Conservation (phyloP, 2,113 vertebrate species). For the Caracal caracal region DNA sequence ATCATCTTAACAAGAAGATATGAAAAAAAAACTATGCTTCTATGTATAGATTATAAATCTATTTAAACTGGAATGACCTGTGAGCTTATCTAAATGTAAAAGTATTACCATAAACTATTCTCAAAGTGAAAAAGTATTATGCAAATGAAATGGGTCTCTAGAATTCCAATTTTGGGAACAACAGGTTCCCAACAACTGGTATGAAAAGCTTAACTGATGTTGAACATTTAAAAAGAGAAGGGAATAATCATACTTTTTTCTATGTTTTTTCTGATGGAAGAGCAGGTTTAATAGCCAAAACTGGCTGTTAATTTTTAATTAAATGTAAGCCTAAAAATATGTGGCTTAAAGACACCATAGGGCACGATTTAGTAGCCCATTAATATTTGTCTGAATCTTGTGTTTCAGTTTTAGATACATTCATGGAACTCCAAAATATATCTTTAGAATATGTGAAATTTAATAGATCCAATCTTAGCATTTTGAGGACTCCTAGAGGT, state of each 20-base stretch:
- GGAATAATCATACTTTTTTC: constrained; percentile 42
- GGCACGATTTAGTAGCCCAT: constrained; percentile 27
- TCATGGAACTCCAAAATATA: constrained; percentile 9
- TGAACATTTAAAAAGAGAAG: constrained; percentile 39
- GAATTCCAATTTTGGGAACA: constrained; percentile 47
- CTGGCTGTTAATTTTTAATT: constrained; percentile 64
- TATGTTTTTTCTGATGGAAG: background rate
- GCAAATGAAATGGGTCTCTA: constrained; percentile 44
- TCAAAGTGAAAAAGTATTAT: constrained; percentile 54
- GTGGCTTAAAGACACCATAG: constrained; percentile 5
- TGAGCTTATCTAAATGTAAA: constrained; percentile 48
- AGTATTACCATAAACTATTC: constrained; percentile 33
- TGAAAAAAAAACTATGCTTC: background rate
- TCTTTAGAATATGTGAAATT: background rate
- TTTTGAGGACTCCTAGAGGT: background rate
- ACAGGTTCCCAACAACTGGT: background rate
- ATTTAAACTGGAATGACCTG: constrained; percentile 40
- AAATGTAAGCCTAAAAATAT: constrained; percentile 34
- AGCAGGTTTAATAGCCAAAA: background rate
- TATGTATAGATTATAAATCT: constrained; percentile 11
- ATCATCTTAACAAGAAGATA: background rate
- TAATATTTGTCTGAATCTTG: constrained; percentile 22
- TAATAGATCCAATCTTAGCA: background rate
- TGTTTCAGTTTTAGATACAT: background rate
- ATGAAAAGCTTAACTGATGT: constrained; percentile 37